A percentile compares a stretch with the other conserved stretches of the same genome.
These are phyloP conservation scores for Drosophila ercepeae DNA, from an alignment of 1,140 invertebrate genomes.

Conservation along the genomic window DNA sequence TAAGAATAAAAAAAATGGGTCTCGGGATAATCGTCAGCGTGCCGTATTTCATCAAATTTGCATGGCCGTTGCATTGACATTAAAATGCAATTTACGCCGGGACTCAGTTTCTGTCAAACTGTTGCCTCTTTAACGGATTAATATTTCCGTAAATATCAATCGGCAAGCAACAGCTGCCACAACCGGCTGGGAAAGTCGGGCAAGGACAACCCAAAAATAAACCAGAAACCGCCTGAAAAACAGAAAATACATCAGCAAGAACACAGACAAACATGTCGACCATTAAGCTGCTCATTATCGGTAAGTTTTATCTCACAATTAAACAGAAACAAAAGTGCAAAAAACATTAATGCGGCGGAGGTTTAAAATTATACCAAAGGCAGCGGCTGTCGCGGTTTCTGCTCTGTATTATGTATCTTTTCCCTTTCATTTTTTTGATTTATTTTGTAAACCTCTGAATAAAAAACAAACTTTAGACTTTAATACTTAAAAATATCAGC, in stretches of 20 bases:
- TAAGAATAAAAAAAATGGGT: constrained; percentile 30
- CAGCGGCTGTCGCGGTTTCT: constrained; percentile 24
- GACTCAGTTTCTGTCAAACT: constrained; percentile 51
- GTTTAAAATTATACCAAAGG: constrained; percentile 5
- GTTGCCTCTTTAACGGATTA: constrained; percentile 44
- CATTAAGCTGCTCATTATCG: constrained; percentile 83
- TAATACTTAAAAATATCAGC: background rate
- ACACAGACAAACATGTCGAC: constrained; percentile 62
- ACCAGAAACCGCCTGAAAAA: constrained; percentile 5
- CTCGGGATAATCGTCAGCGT: constrained; percentile 22
- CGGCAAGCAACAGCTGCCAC: constrained; percentile 24
- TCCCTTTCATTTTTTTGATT: constrained; percentile 1
- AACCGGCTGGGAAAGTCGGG: constrained; percentile 11
- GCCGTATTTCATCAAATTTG: constrained; percentile 40
- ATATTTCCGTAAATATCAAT: constrained; percentile 62
- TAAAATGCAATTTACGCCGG: constrained; percentile 69
- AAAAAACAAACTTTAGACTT: constrained; percentile 1
- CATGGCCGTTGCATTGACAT: constrained; percentile 47
- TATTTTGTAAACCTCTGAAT: background rate
- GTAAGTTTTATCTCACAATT: constrained; percentile 83
- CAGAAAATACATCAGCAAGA: constrained; percentile 32
- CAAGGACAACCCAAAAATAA: background rate
- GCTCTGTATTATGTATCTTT: too few relatives aligned
- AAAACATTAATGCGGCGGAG: constrained; percentile 29
- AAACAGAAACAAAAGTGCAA: constrained; percentile 51